Conservation (phyloP, 2,113 vertebrate species). For the Phoxinus phoxinus region DNA sequence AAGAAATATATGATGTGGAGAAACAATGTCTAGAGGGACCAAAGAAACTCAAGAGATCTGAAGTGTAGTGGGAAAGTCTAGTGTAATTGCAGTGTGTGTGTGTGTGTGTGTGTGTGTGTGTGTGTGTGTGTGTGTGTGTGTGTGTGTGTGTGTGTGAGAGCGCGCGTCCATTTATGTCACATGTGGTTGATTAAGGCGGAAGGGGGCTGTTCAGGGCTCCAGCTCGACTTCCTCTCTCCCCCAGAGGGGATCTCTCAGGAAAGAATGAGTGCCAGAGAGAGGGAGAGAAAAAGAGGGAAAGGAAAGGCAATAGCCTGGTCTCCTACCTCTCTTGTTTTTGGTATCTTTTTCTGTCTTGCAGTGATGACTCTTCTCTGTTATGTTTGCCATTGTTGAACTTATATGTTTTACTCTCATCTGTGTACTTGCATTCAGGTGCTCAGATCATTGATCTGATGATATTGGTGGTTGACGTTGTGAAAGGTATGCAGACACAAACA, state of each 20-base stretch:
- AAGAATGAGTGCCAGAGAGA: slow-evolving; percentile 68
- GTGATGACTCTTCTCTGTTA: background rate
- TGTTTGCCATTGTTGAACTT: background rate
- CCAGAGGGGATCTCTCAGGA: slow-evolving; percentile 75
- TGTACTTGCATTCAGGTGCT: slow-evolving; percentile 80
- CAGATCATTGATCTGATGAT: slow-evolving; percentile 99
- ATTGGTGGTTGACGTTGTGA: slow-evolving; percentile 96
- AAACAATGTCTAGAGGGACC: slow-evolving; percentile 60
- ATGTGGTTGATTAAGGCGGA: slow-evolving; percentile 74
- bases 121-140: slow-evolving; percentile 2
- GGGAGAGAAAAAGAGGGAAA: slow-evolving; percentile 69
- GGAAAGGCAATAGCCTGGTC: slow-evolving; percentile 56
- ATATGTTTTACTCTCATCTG: background rate
- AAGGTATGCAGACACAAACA: slow-evolving; percentile 97
- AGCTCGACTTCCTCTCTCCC: slow-evolving; percentile 71
- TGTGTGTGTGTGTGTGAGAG: background rate
- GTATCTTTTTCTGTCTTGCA: slow-evolving; percentile 51
- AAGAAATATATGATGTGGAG: slow-evolving; percentile 77
- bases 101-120: slow-evolving; percentile 11
- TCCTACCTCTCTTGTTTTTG: slow-evolving; percentile 28
- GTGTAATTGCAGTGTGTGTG: slow-evolving; percentile 3
- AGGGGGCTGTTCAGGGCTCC: slow-evolving; percentile 64
- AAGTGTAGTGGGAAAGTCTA: background rate
- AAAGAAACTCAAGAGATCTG: background rate
- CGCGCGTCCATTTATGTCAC: slow-evolving; percentile 60